Percentiles rank a stretch among this genome's conserved stretches.
Conservation (phyloP, 2,888 invertebrate species). For the Acronicta psi region DNA sequence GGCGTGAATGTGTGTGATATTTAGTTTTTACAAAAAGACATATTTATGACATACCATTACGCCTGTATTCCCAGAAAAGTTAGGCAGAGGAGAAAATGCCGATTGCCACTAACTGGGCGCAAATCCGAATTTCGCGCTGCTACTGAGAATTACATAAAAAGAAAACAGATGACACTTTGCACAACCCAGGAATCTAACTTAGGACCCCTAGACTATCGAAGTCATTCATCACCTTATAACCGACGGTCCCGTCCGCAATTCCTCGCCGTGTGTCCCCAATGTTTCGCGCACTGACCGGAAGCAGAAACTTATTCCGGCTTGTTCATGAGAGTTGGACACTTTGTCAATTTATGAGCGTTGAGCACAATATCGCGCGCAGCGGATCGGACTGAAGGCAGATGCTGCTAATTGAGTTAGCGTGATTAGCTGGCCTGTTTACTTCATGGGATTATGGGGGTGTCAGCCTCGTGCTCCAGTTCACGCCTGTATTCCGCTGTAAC, state of each 20-base stretch:
- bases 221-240: background rate
- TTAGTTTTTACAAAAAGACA: too few species aligned
- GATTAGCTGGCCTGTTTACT: slow-evolving; percentile 54
- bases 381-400: slow-evolving; percentile 75
- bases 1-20: too few species aligned
- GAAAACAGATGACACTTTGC: too few species aligned
- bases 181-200: too few species aligned
- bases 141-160: too few species aligned
- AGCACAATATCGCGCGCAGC: slow-evolving; percentile 73
- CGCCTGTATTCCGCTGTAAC: too few species aligned
- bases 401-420: slow-evolving; percentile 77
- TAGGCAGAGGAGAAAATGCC: too few species aligned
- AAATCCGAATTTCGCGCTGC: too few species aligned
- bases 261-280: slow-evolving; percentile 63
- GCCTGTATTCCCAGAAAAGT: too few species aligned
- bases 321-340: slow-evolving; percentile 87
- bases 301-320: slow-evolving; percentile 85
- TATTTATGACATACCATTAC: too few species aligned
- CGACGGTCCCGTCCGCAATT: slow-evolving; percentile 30
- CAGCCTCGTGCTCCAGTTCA: background rate
- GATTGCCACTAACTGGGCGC: too few species aligned
- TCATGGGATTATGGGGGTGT: slow-evolving; percentile 8
- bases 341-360: slow-evolving; percentile 86
- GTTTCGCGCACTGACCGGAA: slow-evolving; percentile 86
- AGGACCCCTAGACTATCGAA: too few species aligned